Percentiles rank a stretch among this genome's conserved stretches.
phyloP scores from a whole-genome alignment of 2,113 vertebrate genomes.

The Junco hyemalis region DNA sequence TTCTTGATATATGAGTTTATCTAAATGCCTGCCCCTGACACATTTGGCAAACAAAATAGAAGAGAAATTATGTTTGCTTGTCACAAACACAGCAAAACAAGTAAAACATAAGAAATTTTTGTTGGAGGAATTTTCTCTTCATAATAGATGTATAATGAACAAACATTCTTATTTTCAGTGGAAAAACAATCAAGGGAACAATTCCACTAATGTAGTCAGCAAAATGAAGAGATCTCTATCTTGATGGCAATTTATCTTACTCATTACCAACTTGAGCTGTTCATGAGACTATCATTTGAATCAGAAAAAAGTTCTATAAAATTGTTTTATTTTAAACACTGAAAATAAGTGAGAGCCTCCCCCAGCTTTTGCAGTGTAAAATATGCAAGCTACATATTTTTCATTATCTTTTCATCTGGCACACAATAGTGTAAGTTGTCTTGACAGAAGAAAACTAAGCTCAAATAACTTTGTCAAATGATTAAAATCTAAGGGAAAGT shows the following conservation, averaged over 20 bases:
- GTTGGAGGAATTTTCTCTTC: not conserved
- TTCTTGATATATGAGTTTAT: not conserved
- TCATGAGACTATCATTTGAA: not conserved
- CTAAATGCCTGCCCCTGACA: not conserved
- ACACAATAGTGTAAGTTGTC: conserved; percentile 20
- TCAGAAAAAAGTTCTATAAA: not conserved
- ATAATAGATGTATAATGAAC: not conserved
- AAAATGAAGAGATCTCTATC: not conserved
- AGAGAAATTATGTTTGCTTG: not conserved
- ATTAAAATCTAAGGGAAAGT: not conserved
- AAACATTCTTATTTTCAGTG: not conserved
- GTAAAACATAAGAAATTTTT: not conserved
- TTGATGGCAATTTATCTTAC: not conserved
- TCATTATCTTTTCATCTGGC: conserved; percentile 21
- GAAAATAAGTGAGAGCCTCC: not conserved
- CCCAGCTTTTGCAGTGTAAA: not conserved
- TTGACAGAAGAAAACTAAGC: not conserved
- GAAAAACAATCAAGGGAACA: conserved; percentile 19
- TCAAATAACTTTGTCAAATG: not conserved
- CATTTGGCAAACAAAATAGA: not conserved
- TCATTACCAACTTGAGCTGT: not conserved
- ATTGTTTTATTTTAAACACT: not conserved
- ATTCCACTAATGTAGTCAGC: not conserved
- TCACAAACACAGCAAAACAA: not conserved
- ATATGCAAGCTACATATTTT: conserved; percentile 1